These are phyloP conservation scores for Beaufortia kweichowensis DNA, from an alignment of 2,113 vertebrate species.

Conservation along the genomic window DNA sequence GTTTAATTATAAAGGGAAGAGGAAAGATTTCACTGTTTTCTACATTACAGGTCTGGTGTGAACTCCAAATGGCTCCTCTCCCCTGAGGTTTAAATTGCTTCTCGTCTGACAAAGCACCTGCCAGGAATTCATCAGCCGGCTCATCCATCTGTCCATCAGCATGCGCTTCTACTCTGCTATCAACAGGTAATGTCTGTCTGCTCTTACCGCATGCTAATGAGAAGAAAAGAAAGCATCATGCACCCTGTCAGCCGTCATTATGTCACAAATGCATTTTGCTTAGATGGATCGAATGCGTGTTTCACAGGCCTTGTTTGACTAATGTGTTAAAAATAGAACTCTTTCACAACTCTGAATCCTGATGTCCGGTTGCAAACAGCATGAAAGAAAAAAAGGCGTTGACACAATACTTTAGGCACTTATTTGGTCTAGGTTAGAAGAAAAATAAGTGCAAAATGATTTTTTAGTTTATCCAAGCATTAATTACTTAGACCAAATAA, in stretches of 20 bases:
- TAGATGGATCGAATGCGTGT: conserved; percentile 50
- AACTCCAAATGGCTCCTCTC: conserved; percentile 73
- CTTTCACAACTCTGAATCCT: conserved; percentile 30
- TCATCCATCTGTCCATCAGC: conserved; percentile 83
- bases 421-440: conserved; percentile 43
- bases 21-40: conserved; percentile 58
- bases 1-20: conserved; percentile 63
- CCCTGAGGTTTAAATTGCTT: conserved; percentile 75
- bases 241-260: conserved; percentile 73
- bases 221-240: conserved; percentile 78
- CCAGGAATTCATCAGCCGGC: conserved; percentile 76
- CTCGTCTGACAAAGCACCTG: conserved; percentile 83
- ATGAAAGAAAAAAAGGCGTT: conserved; percentile 5
- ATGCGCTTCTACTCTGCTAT: conserved; percentile 68
- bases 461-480: conserved; percentile 52
- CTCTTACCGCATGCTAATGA: conserved; percentile 73
- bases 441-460: conserved; percentile 50
- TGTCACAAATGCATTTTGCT: conserved; percentile 71
- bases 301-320: conserved; percentile 37
- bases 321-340: conserved; percentile 41
- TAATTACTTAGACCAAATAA: conserved; percentile 58
- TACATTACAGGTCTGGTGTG: conserved; percentile 58
- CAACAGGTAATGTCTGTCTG: conserved; percentile 77
- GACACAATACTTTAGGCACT: conserved; percentile 24
- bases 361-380: conserved; percentile 16